phyloP scores from a whole-genome alignment of 2,113 vertebrate genomes.

The Pollimyrus isidori region DNA sequence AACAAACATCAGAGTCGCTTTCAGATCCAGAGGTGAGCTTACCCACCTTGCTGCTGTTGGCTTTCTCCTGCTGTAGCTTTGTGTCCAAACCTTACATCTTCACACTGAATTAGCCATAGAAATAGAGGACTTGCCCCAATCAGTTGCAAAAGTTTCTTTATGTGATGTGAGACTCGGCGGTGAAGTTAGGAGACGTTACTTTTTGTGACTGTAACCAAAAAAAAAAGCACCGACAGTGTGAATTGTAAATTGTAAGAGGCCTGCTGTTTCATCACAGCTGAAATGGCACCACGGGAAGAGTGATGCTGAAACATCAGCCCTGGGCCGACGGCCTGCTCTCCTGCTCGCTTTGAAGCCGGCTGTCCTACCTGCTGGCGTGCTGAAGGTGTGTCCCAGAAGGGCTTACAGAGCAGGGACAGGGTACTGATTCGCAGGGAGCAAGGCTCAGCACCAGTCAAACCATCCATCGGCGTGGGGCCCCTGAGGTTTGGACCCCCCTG shows the following conservation, averaged over 20 bases:
- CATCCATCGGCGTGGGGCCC: neutral
- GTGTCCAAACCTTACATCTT: slow-evolving; percentile 83
- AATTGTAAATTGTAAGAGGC: neutral
- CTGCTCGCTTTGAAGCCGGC: neutral
- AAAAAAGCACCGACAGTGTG: neutral
- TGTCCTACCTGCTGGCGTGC: neutral
- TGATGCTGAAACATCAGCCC: neutral
- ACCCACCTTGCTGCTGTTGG: slow-evolving; percentile 79
- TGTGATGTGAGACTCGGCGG: neutral
- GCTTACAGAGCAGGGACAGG: neutral
- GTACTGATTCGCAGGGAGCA: neutral
- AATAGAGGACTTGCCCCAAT: neutral
- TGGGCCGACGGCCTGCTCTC: neutral
- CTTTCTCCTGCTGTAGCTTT: slow-evolving; percentile 68
- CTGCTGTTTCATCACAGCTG: neutral
- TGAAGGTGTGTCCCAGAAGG: neutral
- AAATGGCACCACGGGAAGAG: neutral
- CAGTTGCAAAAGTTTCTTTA: neutral
- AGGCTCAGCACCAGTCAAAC: neutral
- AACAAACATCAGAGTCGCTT: slow-evolving; percentile 57
- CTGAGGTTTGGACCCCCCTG: neutral
- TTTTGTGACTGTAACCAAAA: neutral
- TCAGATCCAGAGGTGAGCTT: slow-evolving; percentile 82
- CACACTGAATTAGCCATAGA: neutral
- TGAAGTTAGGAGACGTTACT: neutral